Base-by-base conservation (phyloP, 2,113 vertebrate species). In the Pitta sordida region DNA sequence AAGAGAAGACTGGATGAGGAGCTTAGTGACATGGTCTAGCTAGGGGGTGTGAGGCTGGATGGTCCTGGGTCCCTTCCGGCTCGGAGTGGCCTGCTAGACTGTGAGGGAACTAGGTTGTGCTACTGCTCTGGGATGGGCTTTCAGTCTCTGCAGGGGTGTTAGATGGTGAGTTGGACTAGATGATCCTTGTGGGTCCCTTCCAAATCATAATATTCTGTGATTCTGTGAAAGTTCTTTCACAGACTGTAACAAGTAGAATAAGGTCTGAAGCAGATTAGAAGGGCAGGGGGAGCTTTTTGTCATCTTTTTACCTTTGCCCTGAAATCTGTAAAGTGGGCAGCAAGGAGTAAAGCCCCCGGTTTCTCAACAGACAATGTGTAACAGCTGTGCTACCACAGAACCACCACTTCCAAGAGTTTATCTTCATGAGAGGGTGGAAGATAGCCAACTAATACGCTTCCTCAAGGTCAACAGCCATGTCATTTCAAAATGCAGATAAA, bases 391-490 rank as follows among this genome's bases (percentile, higher is more conserved):
- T 76, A 75, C 44, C 1, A 4, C 34, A 82, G 70, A 90, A 83
- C 14, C 55, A 59, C 34, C 32, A 30, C 13, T 82, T 89, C 36
- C 78, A 92, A 70, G 64, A 83, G 56, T 52, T 93, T 75, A 70
- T 84, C 80, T 88, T 86, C 64, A 84, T 30, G 44, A 71, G 15
- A 51, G 13, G 68, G 23, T 29, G 26, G 59, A 86, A 82, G 49
- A 75, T 4, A 82, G 65, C 58, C 70, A 93, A 41, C 41, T 49
- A 91, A 60, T n/a, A 65, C 10, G 29, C 77, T 65, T 82, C 49
- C 77, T 93, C 95, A 95, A 96, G 92, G 91, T 93, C 88, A 94
- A 56, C 9, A 10, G 32, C 58, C 55, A 13, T 59, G 64, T 53
- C 24, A 60, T 89, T 79, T 86, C 14, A 5, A 84, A 94, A 93